Evolutionary conservation across 2,888 invertebrate species (phyloP).

Genomic region (Griposia aprilina): DNA sequence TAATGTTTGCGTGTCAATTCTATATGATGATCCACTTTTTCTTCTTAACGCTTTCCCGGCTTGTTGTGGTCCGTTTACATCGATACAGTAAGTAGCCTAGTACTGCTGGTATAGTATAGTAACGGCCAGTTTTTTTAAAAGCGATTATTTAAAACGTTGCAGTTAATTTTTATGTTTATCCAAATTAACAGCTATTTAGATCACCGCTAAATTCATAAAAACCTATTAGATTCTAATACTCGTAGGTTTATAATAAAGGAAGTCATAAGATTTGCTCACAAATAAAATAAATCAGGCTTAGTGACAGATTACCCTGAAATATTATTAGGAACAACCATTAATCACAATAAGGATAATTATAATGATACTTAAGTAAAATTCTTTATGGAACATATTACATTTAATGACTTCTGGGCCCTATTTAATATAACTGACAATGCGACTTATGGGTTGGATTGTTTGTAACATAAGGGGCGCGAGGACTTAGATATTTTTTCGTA

Average conservation of each 20-base stretch:
- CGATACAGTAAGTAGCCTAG: background rate
- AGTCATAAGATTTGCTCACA: background rate
- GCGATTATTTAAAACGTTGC: background rate
- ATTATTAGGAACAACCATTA: background rate
- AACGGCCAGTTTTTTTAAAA: background rate
- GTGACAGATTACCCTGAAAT: constrained; percentile 23
- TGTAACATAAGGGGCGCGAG: too few species aligned
- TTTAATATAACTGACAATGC: background rate
- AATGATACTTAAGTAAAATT: background rate
- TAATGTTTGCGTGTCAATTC: constrained; percentile 18
- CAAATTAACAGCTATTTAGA: background rate
- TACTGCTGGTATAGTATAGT: background rate
- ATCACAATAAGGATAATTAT: constrained; percentile 8
- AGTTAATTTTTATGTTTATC: background rate
- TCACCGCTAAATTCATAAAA: background rate
- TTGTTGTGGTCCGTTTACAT: constrained; percentile 25
- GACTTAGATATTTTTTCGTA: too few species aligned
- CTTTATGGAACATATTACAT: background rate
- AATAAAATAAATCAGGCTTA: constrained; percentile 4
- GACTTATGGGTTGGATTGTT: too few species aligned
- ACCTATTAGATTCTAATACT: background rate
- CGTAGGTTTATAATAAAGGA: background rate
- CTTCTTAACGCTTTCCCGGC: constrained; percentile 17
- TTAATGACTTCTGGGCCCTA: background rate
- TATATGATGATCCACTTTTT: constrained; percentile 15